Conservation (phyloP, 2,888 invertebrate species). For the Ferrisia virgata region DNA sequence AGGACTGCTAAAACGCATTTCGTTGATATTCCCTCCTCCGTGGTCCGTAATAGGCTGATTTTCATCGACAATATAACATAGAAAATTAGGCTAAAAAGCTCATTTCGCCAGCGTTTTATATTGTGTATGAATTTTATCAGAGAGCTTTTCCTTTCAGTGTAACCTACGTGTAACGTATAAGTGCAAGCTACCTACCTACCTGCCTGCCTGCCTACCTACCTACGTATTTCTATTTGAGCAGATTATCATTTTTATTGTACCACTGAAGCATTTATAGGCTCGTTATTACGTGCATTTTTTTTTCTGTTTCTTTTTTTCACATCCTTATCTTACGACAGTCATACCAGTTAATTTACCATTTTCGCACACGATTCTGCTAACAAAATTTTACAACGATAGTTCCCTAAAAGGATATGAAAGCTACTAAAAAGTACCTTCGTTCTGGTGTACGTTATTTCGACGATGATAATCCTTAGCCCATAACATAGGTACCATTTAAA, state of each 20-base stretch:
- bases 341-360: not conserved
- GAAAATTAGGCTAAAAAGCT: too few species aligned
- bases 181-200: not conserved
- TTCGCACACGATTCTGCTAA: not conserved
- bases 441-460: not conserved
- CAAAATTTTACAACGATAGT: not conserved
- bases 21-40: too few species aligned
- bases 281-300: not conserved
- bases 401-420: not conserved
- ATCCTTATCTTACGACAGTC: not conserved
- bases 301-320: too few species aligned
- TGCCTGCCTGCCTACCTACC: not conserved
- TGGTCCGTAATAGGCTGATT: too few species aligned
- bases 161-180: too few species aligned
- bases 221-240: not conserved
- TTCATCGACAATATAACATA: too few species aligned
- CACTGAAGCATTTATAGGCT: not conserved
- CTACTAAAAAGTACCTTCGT: not conserved
- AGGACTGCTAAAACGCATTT: too few species aligned
- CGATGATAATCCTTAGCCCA: not conserved
- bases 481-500: not conserved
- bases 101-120: not conserved
- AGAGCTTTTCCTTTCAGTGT: too few species aligned
- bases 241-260: conserved; percentile 11
- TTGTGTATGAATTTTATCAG: not conserved